phyloP scores from a whole-genome alignment of 2,888 invertebrate species.

The Eupithecia exiguata region DNA sequence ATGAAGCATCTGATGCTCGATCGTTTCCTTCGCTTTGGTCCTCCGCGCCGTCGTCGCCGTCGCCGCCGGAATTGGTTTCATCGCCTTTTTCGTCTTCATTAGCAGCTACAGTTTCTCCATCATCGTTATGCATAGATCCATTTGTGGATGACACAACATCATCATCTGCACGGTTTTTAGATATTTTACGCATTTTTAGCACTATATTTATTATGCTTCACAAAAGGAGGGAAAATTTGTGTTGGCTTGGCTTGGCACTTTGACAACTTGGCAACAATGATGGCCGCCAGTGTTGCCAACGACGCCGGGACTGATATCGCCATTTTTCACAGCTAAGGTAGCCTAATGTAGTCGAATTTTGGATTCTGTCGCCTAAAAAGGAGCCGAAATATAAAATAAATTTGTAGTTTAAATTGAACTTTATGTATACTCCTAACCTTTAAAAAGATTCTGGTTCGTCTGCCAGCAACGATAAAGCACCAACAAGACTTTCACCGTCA shows the following conservation, averaged over 20 bases:
- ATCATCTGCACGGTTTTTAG: conserved; percentile 75
- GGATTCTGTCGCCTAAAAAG: too few relatives aligned
- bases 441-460: too few relatives aligned
- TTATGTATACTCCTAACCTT: too few relatives aligned
- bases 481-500: too few relatives aligned
- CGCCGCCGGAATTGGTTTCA: conserved; percentile 44
- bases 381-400: too few relatives aligned
- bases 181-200: conserved; percentile 72
- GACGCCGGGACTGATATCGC: too few relatives aligned
- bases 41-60: conserved; percentile 46
- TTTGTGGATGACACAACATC: conserved; percentile 78
- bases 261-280: conserved; percentile 10
- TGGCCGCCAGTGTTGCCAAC: neutral
- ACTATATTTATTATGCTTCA: conserved; percentile 38
- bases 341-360: too few relatives aligned
- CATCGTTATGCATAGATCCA: conserved; percentile 67
- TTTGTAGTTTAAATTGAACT: too few relatives aligned
- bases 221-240: conserved; percentile 50
- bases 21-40: conserved; percentile 51
- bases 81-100: conserved; percentile 49
- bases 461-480: too few relatives aligned
- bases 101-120: conserved; percentile 45
- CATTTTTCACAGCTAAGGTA: too few relatives aligned
- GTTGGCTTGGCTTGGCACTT: conserved; percentile 18
- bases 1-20: conserved; percentile 48